Evolutionary conservation across 2,888 invertebrate species (phyloP).

Genomic region (Acronicta leporina): DNA sequence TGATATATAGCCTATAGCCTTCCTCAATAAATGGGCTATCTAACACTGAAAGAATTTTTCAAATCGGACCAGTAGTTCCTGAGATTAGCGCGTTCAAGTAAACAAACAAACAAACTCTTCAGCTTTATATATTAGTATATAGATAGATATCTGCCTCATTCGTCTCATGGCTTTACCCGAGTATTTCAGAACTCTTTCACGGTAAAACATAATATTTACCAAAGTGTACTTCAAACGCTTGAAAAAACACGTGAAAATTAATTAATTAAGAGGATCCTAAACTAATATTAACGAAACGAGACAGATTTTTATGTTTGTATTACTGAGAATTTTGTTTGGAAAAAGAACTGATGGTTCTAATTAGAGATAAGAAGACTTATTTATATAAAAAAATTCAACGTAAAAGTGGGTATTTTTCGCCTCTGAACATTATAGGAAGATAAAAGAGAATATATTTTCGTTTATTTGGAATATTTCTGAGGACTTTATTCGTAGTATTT

Average conservation of each 20-base stretch:
- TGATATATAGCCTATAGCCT: too few species aligned
- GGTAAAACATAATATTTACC: slow-evolving; percentile 3
- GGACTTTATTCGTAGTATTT: too few species aligned
- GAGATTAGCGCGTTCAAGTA: too few species aligned
- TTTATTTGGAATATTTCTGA: too few species aligned
- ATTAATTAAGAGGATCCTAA: slow-evolving; percentile 44
- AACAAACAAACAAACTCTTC: too few species aligned
- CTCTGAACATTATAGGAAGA: background rate
- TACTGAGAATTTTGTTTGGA: slow-evolving; percentile 2
- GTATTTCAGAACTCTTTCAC: background rate
- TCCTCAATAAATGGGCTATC: too few species aligned
- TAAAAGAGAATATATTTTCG: background rate
- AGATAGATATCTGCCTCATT: too few species aligned
- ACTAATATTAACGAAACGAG: slow-evolving; percentile 47
- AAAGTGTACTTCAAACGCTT: background rate
- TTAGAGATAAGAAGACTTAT: slow-evolving; percentile 3
- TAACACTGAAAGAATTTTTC: too few species aligned
- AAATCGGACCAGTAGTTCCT: too few species aligned
- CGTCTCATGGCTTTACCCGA: too few species aligned
- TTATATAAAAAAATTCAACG: background rate
- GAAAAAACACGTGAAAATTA: slow-evolving; percentile 25
- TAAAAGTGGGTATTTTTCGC: background rate
- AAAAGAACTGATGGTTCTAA: background rate
- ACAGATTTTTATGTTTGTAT: slow-evolving; percentile 16
- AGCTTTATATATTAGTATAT: too few species aligned